phyloP scores from a whole-genome alignment of 2,888 invertebrate genomes.

The Heliconius ethilla region DNA sequence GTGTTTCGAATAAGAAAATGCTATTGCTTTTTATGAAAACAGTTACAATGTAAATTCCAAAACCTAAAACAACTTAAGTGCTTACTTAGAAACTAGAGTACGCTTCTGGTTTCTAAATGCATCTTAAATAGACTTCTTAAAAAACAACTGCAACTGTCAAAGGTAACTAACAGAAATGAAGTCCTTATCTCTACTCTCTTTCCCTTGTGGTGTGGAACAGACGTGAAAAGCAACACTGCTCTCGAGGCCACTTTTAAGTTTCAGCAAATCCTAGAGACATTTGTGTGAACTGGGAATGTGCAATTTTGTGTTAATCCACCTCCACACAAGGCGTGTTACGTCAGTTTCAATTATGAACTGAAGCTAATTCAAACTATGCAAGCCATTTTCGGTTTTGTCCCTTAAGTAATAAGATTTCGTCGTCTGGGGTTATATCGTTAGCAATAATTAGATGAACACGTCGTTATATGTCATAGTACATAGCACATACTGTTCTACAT shows the following conservation, averaged over 20 bases:
- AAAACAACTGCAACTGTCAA: slow-evolving; percentile 32
- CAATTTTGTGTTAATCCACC: slow-evolving; percentile 40
- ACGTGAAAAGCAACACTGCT: slow-evolving; percentile 43
- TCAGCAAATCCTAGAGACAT: slow-evolving; percentile 46
- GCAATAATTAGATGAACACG: slow-evolving; percentile 31
- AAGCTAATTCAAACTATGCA: slow-evolving; percentile 18
- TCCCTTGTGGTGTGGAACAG: slow-evolving; percentile 32
- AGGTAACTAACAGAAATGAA: slow-evolving; percentile 39
- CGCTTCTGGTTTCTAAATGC: slow-evolving; percentile 11
- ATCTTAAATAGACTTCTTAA: slow-evolving; percentile 25
- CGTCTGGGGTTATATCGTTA: slow-evolving; percentile 26
- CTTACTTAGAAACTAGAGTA: background rate
- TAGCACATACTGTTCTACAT: slow-evolving; percentile 2
- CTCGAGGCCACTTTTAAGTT: slow-evolving; percentile 40
- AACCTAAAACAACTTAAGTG: slow-evolving; percentile 14
- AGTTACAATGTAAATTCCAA: slow-evolving; percentile 18
- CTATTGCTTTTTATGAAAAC: slow-evolving; percentile 3
- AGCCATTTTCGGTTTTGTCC: slow-evolving; percentile 22
- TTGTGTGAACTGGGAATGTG: slow-evolving; percentile 44
- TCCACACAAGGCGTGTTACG: slow-evolving; percentile 33
- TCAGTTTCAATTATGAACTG: slow-evolving; percentile 32
- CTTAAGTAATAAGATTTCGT: background rate
- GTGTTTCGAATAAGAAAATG: background rate
- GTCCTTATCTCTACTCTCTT: slow-evolving; percentile 37
- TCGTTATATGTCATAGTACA: slow-evolving; percentile 10